Conservation (phyloP, 2,113 vertebrate genomes). For the Anser brachyrhynchus region DNA sequence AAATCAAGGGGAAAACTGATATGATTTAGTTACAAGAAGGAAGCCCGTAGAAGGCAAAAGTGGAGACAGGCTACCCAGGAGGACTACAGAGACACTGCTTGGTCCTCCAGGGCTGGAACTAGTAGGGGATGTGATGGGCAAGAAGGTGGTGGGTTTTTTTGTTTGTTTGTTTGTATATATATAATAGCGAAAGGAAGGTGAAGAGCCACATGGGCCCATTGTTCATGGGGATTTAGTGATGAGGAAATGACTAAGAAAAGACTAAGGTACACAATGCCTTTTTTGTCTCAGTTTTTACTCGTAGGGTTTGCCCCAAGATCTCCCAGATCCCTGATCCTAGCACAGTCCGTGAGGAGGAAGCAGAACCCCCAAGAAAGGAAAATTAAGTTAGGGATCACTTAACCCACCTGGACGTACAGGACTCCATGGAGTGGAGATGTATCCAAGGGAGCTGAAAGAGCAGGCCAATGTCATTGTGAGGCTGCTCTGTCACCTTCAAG, state of each 20-base stretch:
- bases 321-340: not conserved
- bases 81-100: not conserved
- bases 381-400: not conserved
- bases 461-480: rapidly evolving
- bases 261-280: not conserved
- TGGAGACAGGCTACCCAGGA: not conserved
- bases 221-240: not conserved
- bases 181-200: not conserved
- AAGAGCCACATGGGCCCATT: not conserved
- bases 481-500: not conserved
- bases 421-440: not conserved
- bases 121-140: not conserved
- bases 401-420: not conserved
- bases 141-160: not conserved
- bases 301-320: not conserved
- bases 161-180: too few species aligned
- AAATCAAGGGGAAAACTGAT: not conserved
- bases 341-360: not conserved
- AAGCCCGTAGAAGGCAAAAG: not conserved
- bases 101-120: not conserved
- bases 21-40: not conserved
- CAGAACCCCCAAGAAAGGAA: not conserved
- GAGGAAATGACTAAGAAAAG: not conserved
- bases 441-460: not conserved
- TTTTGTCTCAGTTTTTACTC: not conserved